Base-by-base conservation (phyloP, 1,140 invertebrate species). In the Penaeus japonicus region DNA sequence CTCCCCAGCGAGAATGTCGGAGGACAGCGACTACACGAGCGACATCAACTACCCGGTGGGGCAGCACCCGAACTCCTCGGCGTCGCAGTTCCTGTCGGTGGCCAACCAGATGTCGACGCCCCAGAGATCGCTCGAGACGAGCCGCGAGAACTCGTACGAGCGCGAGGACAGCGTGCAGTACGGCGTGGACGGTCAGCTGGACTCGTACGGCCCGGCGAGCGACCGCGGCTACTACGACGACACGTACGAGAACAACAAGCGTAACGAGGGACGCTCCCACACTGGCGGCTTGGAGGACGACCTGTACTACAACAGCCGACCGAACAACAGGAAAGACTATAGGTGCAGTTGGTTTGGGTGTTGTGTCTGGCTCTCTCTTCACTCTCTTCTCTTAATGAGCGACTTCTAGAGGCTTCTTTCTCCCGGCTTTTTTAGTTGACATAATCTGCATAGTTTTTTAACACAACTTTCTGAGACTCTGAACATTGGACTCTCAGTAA, bases 1-100 rank as follows among this genome's bases (percentile, higher is more conserved):
- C 47, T 75, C 89, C 95, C 91, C 94, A 98, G 97, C 97, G 91
- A 97, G 97, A 77, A 96, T 98, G 92, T 99, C 97, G 32, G 98
- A 99, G 93, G 98, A 98, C 93, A 97, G 96, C 91, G 98, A 99
- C 93, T 99, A 99, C 93, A 99, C 98, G 53, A 97, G 96, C 85
- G 98, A 99, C 93, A 95, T 98, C 91, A 99, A 98, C 94, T 99
- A 97, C 93, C 98, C 98, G 62, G 96, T 98, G 88, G 96, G 95
- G 65, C 96, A 97, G 92, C 90, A 91, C 83, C 94, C 96, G 78
- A 97, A 97, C 92, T 96, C 96, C 91, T 97, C 96, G 39, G 96
- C 96, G 12, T 97, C 96, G 32, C 96, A 97, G 93, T 97, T 96
- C 92, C 94, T 96, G 79, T 94, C 94, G 35, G 95, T 95, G 32